Conservation (phyloP, 2,113 vertebrate species). For the Euleptes europaea region DNA sequence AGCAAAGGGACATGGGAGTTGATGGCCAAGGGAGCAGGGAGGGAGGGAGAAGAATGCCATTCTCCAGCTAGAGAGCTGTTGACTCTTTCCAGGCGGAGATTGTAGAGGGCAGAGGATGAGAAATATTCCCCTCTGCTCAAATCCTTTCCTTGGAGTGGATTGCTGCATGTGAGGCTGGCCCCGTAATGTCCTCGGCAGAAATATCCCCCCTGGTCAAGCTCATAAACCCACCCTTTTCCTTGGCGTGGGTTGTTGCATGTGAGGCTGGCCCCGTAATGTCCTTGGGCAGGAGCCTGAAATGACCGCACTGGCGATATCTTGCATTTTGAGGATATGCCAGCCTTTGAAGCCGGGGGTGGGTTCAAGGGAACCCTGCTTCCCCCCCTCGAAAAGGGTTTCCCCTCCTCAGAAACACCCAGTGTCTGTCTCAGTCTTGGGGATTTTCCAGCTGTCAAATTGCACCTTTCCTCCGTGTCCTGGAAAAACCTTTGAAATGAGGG, state of each 20-base stretch:
- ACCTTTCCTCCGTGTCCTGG: too few species aligned
- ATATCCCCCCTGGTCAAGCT: too few species aligned
- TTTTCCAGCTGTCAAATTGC: too few species aligned
- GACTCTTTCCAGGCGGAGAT: not conserved
- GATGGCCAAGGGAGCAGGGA: too few species aligned
- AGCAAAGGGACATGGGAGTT: not conserved
- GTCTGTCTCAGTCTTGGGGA: too few species aligned
- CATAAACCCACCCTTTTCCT: not conserved
- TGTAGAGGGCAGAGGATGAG: not conserved
- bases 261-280: not conserved
- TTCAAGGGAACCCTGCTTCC: too few species aligned
- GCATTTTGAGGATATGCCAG: too few species aligned
- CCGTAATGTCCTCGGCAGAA: not conserved
- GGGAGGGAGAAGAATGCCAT: not conserved
- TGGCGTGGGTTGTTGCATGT: not conserved
- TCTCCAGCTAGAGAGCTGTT: not conserved
- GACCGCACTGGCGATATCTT: too few species aligned
- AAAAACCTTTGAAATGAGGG: too few species aligned
- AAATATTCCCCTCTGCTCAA: not conserved
- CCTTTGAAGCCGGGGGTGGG: too few species aligned
- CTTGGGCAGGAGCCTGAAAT: not conserved
- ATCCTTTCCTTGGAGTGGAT: not conserved
- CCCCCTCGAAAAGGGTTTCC: too few species aligned
- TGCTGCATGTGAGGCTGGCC: not conserved
- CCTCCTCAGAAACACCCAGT: too few species aligned